Percentiles rank a stretch among this genome's conserved stretches.
phyloP scores from a whole-genome alignment of 2,113 vertebrate species.

The Genyomyrus donnyi region DNA sequence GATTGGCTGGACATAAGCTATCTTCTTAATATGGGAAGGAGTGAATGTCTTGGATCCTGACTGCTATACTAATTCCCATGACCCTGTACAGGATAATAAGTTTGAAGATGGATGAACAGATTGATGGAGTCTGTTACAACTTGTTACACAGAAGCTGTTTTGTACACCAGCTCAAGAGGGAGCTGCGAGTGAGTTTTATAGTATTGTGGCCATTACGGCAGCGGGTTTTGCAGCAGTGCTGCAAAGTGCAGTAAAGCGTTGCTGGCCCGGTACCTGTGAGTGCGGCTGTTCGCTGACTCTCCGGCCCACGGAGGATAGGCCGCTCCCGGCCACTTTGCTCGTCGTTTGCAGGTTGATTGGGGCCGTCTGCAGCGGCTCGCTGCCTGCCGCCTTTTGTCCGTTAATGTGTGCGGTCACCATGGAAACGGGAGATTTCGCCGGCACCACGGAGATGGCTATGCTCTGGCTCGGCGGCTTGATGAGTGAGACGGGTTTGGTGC shows the following conservation, averaged over 20 bases:
- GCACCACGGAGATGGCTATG: constrained; percentile 68
- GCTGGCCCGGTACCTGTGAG: constrained; percentile 50
- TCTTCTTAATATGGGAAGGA: background rate
- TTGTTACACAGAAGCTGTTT: background rate
- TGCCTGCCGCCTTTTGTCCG: constrained; percentile 60
- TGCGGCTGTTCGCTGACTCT: constrained; percentile 51
- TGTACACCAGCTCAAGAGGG: background rate
- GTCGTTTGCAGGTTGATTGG: constrained; percentile 69
- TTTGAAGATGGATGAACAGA: background rate
- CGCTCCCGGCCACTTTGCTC: constrained; percentile 37
- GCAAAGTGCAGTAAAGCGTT: constrained; percentile 1
- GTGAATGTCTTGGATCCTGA: background rate
- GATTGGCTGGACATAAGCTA: background rate
- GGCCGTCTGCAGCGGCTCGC: constrained; percentile 59
- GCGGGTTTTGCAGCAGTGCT: background rate
- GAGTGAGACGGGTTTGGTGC: constrained; percentile 63
- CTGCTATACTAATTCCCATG: background rate
- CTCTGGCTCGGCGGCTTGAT: constrained; percentile 62
- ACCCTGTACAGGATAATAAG: background rate
- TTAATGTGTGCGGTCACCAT: constrained; percentile 77
- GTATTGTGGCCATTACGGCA: background rate
- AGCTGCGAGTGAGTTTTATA: background rate
- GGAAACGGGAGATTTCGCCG: constrained; percentile 66
- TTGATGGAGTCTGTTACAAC: background rate
- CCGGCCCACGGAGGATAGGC: constrained; percentile 48